These are phyloP conservation scores for Melanotaenia boesemani DNA, from an alignment of 2,797 vertebrate species.

Conservation along the genomic window DNA sequence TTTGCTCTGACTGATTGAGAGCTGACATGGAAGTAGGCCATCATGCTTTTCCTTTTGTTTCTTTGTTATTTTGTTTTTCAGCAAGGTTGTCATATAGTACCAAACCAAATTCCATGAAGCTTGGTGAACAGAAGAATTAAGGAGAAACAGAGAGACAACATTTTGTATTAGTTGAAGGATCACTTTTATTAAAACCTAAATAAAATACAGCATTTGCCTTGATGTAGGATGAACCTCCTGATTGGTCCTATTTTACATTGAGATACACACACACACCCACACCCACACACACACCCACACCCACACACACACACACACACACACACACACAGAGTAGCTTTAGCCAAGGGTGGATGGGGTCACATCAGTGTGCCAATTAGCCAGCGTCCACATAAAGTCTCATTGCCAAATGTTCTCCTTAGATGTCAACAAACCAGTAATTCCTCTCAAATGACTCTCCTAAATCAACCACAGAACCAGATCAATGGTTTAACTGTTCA, in stretches of 20 bases:
- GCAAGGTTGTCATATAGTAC: background rate
- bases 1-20: too few species aligned
- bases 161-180: background rate
- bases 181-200: too few species aligned
- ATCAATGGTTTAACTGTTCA: background rate
- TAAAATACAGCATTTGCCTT: background rate
- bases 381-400: conserved; percentile 46
- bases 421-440: conserved; percentile 56
- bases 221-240: background rate
- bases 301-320: conserved; percentile 11
- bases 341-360: conserved; percentile 21
- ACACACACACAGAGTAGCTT: background rate
- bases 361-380: conserved; percentile 74
- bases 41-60: background rate
- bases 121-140: background rate
- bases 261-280: conserved; percentile 19
- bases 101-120: background rate
- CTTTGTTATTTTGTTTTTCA: background rate
- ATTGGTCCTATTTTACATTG: background rate
- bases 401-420: conserved; percentile 70
- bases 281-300: conserved; percentile 13
- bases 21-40: background rate
- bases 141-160: background rate
- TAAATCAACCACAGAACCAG: background rate
- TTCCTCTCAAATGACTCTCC: conserved; percentile 24